Base-by-base conservation (phyloP, 2,888 invertebrate species). In the Apamea monoglypha region DNA sequence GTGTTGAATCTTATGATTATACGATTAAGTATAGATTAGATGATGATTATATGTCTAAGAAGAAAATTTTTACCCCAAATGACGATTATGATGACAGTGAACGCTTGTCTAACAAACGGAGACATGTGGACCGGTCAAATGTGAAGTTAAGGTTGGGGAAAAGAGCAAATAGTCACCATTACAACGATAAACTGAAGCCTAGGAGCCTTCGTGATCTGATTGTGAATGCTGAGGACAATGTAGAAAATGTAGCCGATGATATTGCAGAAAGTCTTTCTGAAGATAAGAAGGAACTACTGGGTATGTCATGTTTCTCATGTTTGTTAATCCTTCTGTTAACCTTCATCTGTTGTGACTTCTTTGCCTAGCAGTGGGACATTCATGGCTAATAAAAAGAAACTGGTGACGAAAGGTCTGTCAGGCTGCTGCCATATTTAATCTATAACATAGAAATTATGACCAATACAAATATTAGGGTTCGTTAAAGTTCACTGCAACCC, bases 1-100 rank as follows among this genome's bases (percentile, higher is more conserved):
- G 98, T 92, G 98, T 98, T 74, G 98, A 98, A 95, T 98, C 98
- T 93, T 98, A 98, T 94, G 98, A 98, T 94, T 98, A 98, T 93
- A 97, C 97, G 63, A 94, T 97, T 88, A 97, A 97, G 90, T 97
- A 97, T 94, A 97, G 97, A 87, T 95, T 98, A 86, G 97, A 98
- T 88, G 97, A 97, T 92, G 92, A 94, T 74, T 95, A 93, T 92
- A 90, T 94, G 86, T 91, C 95, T 86, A 96, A 95, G 86, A 96
- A 95, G 88, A 84, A 81, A 59, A 91, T 95, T 78, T 96, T 96
- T 90, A 92, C 92, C 68, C 91, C 87, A 90, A 93, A 89, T 87
- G 91, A 91, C 91, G 91, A 91, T 56, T 86, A 87, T 59, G 78
- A 77, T 71, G 91, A 90, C 59, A 90, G 78, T 84, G 92, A 95